Percentiles rank a stretch among this genome's conserved stretches.
phyloP scores from a whole-genome alignment of 1,140 invertebrate genomes.

The Anoplolepis gracilipes region DNA sequence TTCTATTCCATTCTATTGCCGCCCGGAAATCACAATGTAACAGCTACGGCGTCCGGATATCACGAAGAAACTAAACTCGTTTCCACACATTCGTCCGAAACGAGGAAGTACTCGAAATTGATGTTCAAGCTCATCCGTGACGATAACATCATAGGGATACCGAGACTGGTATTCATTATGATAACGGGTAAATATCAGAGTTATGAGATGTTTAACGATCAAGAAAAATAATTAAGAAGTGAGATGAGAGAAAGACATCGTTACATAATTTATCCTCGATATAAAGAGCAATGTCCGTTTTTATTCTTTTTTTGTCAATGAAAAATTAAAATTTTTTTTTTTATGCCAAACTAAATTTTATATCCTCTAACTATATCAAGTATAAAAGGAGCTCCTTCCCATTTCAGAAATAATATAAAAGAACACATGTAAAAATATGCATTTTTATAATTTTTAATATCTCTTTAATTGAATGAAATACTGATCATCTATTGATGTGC shows the following conservation, averaged over 20 bases:
- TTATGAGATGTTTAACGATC: slow-evolving; percentile 61
- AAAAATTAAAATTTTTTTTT: no score
- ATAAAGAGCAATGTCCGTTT: no score
- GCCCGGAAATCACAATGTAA: slow-evolving; percentile 87
- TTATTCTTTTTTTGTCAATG: no score
- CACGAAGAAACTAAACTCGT: slow-evolving; percentile 86
- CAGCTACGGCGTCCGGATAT: slow-evolving; percentile 87
- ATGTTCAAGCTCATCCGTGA: slow-evolving; percentile 89
- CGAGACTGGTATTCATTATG: slow-evolving; percentile 91
- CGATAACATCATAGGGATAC: slow-evolving; percentile 90
- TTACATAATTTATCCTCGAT: slow-evolving; percentile 82
- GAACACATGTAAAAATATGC: no score
- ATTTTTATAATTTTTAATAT: no score
- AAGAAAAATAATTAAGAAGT: slow-evolving; percentile 75
- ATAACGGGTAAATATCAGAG: slow-evolving; percentile 87
- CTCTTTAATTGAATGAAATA: no score
- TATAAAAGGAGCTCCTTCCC: no score
- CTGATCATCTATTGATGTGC: no score
- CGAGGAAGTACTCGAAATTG: slow-evolving; percentile 83
- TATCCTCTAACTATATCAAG: no score
- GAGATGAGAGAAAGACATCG: slow-evolving; percentile 75
- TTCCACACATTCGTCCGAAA: slow-evolving; percentile 78
- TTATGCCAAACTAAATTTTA: no score
- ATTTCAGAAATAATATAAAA: no score
- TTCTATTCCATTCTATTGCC: slow-evolving; percentile 87